phyloP scores from a whole-genome alignment of 2,113 vertebrate genomes.

The Fregetta grallaria region DNA sequence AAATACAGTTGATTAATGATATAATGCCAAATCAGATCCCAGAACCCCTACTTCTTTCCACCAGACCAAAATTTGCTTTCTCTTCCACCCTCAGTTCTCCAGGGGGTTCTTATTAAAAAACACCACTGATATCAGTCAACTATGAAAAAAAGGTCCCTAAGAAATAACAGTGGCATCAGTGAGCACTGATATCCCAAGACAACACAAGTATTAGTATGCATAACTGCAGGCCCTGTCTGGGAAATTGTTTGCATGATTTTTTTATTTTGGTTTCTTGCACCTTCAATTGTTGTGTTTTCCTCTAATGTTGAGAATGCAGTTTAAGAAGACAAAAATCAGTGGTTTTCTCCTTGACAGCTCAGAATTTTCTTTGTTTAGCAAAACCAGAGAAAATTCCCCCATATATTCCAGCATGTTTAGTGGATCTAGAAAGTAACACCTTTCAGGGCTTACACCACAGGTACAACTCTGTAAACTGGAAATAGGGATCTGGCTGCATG shows the following conservation, averaged over 20 bases:
- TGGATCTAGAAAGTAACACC: background rate
- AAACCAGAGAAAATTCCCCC: background rate
- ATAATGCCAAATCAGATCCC: background rate
- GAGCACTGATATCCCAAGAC: background rate
- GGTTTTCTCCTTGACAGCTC: background rate
- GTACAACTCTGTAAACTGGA: background rate
- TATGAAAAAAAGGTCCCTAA: background rate
- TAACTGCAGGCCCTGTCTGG: background rate
- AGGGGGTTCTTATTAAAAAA: background rate
- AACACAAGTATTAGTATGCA: background rate
- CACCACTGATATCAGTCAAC: background rate
- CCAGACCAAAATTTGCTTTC: background rate
- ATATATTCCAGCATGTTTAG: background rate
- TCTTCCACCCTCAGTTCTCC: background rate
- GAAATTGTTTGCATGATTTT: background rate
- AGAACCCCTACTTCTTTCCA: background rate
- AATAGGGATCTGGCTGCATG: background rate
- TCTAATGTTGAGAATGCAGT: background rate
- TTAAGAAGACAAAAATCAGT: background rate
- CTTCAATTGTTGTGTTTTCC: background rate
- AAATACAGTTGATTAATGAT: background rate
- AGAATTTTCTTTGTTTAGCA: background rate
- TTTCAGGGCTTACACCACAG: background rate
- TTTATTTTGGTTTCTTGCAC: background rate
- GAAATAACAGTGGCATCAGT: background rate